These are phyloP conservation scores for Myotis lucifugus DNA, from an alignment of 2,113 vertebrate species.

Conservation along the genomic window DNA sequence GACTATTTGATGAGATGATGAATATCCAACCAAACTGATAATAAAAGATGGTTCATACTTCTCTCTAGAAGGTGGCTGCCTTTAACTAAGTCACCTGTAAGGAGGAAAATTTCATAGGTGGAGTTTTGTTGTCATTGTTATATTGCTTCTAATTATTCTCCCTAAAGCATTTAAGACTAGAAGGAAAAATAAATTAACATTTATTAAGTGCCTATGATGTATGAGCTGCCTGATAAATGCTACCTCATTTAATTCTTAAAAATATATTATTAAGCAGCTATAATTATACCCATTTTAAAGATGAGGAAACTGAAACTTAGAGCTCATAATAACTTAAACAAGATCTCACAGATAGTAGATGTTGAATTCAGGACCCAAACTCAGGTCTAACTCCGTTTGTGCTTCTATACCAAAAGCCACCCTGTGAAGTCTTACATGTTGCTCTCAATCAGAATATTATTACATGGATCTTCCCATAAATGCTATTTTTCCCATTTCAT, in stretches of 20 bases:
- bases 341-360: neutral
- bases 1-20: neutral
- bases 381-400: neutral
- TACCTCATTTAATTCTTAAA: neutral
- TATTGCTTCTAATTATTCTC: neutral
- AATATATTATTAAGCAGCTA: neutral
- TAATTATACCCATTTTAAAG: neutral
- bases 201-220: neutral
- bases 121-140: neutral
- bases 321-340: neutral
- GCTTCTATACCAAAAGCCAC: neutral
- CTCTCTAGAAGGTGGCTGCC: neutral
- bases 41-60: neutral
- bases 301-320: neutral
- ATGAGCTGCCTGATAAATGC: neutral
- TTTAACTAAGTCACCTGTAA: neutral
- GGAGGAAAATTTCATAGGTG: neutral
- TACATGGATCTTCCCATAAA: neutral
- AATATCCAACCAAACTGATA: neutral
- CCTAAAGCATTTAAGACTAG: slow-evolving; percentile 18
- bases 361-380: neutral
- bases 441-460: neutral
- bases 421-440: neutral
- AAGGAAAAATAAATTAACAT: neutral
- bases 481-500: neutral